phyloP scores from a whole-genome alignment of 2,113 vertebrate genomes.

The Vulpes ferrilata region DNA sequence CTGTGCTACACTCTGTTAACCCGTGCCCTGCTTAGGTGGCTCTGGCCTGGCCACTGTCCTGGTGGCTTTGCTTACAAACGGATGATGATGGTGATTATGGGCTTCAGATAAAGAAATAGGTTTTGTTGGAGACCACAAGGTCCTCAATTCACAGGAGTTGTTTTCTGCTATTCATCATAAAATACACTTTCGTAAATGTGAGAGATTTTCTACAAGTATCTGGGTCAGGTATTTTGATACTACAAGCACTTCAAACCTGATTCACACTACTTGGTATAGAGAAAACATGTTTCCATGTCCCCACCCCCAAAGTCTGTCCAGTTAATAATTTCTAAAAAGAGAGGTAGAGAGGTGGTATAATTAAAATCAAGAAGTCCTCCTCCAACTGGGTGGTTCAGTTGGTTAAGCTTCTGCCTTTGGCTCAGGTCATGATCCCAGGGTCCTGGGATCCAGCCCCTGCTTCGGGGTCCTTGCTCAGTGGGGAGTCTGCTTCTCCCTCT shows the following conservation, averaged over 20 bases:
- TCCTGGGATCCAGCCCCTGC: no score
- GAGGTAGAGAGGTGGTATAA: not conserved
- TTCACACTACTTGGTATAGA: not conserved
- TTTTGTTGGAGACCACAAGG: conserved; percentile 35
- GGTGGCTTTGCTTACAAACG: not conserved
- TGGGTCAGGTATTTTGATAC: not conserved
- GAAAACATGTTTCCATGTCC: not conserved
- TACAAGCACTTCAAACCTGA: not conserved
- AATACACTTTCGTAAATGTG: not conserved
- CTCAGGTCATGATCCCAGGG: no score
- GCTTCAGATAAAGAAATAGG: not conserved
- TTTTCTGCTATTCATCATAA: not conserved
- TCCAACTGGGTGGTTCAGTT: no score
- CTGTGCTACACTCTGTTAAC: not conserved
- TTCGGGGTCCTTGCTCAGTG: no score
- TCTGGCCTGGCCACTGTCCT: not conserved
- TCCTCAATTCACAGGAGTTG: not conserved
- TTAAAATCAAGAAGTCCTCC: not conserved
- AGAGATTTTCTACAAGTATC: not conserved
- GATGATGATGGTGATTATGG: not conserved
- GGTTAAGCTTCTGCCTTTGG: no score
- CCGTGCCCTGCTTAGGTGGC: not conserved
- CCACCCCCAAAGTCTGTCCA: not conserved
- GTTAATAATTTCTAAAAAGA: not conserved
- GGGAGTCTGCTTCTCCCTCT: no score